phyloP scores from a whole-genome alignment of 2,113 vertebrate genomes.

The Nettapus auritus region DNA sequence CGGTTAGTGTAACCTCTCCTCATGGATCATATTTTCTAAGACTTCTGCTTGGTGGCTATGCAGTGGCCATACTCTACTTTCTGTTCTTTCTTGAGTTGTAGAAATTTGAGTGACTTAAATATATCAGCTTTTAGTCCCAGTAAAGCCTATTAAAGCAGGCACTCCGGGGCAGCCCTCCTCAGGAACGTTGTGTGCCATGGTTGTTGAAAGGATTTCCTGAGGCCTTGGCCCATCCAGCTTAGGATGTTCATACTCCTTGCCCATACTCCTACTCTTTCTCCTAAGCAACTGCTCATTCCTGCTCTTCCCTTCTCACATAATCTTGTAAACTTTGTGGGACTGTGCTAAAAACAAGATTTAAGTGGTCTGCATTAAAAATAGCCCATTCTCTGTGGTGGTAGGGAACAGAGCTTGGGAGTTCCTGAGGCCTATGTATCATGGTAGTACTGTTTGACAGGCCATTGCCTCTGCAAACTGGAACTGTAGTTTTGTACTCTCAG shows the following conservation, averaged over 20 bases:
- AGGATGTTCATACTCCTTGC: background rate
- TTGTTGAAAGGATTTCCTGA: background rate
- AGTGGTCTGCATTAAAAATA: background rate
- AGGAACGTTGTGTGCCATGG: background rate
- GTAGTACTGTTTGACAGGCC: background rate
- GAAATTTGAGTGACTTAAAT: background rate
- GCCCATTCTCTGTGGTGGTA: background rate
- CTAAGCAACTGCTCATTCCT: background rate
- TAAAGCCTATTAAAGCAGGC: background rate
- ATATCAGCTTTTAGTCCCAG: background rate
- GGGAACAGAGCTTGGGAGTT: background rate
- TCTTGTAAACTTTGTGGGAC: background rate
- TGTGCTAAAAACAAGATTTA: background rate
- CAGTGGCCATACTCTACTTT: background rate
- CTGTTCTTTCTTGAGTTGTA: background rate
- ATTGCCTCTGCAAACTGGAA: background rate
- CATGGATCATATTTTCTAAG: background rate
- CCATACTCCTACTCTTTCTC: background rate
- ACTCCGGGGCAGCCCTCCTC: background rate
- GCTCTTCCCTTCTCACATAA: background rate
- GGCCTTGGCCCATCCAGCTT: background rate
- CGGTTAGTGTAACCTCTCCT: background rate
- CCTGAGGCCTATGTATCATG: accelerated
- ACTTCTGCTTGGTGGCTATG: background rate
- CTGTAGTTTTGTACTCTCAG: background rate